Evolutionary conservation across 1,140 invertebrate genomes (phyloP).

Genomic region (Melitaea cinxia): DNA sequence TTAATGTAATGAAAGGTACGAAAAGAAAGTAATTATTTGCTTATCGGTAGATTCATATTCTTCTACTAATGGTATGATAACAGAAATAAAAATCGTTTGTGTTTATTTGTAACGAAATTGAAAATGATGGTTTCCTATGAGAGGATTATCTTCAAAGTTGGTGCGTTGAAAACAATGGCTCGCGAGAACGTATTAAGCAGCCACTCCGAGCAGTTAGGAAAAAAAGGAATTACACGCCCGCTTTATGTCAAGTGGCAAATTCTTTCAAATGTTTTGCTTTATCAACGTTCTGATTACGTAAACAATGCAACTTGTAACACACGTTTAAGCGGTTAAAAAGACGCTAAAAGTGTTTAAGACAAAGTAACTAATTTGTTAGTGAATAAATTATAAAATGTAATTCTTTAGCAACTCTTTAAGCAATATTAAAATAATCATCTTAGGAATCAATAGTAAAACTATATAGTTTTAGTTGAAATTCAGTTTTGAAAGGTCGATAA

Average conservation of each 20-base stretch:
- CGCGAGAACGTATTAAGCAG: conserved; percentile 69
- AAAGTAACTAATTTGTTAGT: too few relatives aligned
- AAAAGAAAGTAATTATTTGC: conserved; percentile 13
- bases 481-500: too few relatives aligned
- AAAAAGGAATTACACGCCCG: conserved; percentile 75
- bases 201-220: conserved; percentile 76
- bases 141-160: conserved; percentile 53
- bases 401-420: too few relatives aligned
- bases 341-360: background rate
- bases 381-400: too few relatives aligned
- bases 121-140: conserved; percentile 43
- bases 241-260: conserved; percentile 41
- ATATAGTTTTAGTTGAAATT: too few relatives aligned
- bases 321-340: background rate
- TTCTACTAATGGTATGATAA: conserved; percentile 13
- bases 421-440: too few relatives aligned
- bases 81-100: conserved; percentile 2
- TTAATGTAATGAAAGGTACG: conserved; percentile 39
- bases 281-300: conserved; percentile 38
- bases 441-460: too few relatives aligned
- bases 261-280: conserved; percentile 36
- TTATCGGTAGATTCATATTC: conserved; percentile 7
- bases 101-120: background rate
- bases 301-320: conserved; percentile 31
- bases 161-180: conserved; percentile 78